These are phyloP conservation scores for Leucania comma DNA, from an alignment of 2,888 invertebrate genomes.

Conservation along the genomic window DNA sequence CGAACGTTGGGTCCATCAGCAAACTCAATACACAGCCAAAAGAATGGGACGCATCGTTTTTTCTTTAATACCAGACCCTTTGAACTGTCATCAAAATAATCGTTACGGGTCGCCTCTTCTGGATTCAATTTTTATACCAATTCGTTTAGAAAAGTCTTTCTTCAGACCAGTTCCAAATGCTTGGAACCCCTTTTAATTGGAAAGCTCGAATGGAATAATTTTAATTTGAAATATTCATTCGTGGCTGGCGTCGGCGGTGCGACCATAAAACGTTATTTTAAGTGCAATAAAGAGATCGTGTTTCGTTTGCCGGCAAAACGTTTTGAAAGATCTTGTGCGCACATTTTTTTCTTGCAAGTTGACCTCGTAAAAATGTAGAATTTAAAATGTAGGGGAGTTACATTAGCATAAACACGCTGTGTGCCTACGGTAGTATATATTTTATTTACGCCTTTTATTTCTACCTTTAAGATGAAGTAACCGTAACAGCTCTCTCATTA, in stretches of 20 bases:
- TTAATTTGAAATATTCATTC: slow-evolving; percentile 64
- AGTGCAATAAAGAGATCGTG: slow-evolving; percentile 57
- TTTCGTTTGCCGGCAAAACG: slow-evolving; percentile 48
- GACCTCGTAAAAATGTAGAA: slow-evolving; percentile 56
- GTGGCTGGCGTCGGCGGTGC: slow-evolving; percentile 28
- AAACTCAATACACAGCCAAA: slow-evolving; percentile 49
- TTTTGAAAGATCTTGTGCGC: slow-evolving; percentile 52
- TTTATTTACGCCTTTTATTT: slow-evolving; percentile 48
- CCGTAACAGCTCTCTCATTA: slow-evolving; percentile 32
- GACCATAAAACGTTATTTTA: slow-evolving; percentile 54
- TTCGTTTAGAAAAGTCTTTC: slow-evolving; percentile 59
- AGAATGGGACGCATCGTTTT: slow-evolving; percentile 57
- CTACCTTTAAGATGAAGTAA: slow-evolving; percentile 23
- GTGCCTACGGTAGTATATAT: slow-evolving; percentile 45
- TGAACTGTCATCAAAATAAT: slow-evolving; percentile 69
- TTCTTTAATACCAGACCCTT: slow-evolving; percentile 59
- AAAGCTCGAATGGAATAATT: slow-evolving; percentile 63
- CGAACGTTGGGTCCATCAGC: slow-evolving; percentile 45
- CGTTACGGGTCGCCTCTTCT: slow-evolving; percentile 62
- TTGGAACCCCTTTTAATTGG: slow-evolving; percentile 67
- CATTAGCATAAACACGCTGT: slow-evolving; percentile 49
- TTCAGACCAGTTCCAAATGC: slow-evolving; percentile 46
- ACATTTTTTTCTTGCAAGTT: slow-evolving; percentile 53
- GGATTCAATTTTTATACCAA: slow-evolving; percentile 66
- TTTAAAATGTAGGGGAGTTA: slow-evolving; percentile 52